Percentiles rank a stretch among this genome's conserved stretches.
Conservation (phyloP, 1,140 invertebrate genomes). For the Brachionus plicatilis region DNA sequence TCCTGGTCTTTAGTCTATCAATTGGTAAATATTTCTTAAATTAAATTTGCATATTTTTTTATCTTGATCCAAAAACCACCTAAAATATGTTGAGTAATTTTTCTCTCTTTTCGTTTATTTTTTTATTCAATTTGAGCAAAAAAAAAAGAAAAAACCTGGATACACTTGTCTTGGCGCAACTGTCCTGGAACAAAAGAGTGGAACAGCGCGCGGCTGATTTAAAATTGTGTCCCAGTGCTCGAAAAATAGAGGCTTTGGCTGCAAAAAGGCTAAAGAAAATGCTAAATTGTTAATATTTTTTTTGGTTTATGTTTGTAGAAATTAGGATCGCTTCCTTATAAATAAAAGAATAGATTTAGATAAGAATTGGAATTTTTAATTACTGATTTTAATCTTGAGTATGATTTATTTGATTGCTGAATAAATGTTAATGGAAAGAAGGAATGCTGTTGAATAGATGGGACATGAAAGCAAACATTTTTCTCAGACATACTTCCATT, state of each 20-base stretch:
- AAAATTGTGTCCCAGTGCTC: too few species aligned
- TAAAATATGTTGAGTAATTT: not conserved
- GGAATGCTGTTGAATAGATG: not conserved
- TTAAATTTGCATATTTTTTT: not conserved
- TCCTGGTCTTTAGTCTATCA: not conserved
- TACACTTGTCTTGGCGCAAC: not conserved
- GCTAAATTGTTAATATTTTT: not conserved
- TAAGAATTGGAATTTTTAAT: not conserved
- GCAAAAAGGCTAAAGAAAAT: not conserved
- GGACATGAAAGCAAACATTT: not conserved
- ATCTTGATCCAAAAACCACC: not conserved
- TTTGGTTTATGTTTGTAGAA: not conserved
- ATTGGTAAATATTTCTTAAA: not conserved
- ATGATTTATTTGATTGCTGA: not conserved
- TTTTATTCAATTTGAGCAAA: too few species aligned
- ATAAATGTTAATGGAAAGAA: not conserved
- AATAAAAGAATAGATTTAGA: not conserved
- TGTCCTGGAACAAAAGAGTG: not conserved
- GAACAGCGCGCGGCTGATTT: too few species aligned
- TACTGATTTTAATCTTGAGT: not conserved
- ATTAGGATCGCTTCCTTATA: not conserved
- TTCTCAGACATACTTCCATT: not conserved
- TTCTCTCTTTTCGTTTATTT: not conserved
- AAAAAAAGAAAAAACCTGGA: not conserved
- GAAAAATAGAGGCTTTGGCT: too few species aligned